These are phyloP conservation scores for Acromyrmex echinatior DNA, from an alignment of 1,140 invertebrate genomes.

Conservation along the genomic window DNA sequence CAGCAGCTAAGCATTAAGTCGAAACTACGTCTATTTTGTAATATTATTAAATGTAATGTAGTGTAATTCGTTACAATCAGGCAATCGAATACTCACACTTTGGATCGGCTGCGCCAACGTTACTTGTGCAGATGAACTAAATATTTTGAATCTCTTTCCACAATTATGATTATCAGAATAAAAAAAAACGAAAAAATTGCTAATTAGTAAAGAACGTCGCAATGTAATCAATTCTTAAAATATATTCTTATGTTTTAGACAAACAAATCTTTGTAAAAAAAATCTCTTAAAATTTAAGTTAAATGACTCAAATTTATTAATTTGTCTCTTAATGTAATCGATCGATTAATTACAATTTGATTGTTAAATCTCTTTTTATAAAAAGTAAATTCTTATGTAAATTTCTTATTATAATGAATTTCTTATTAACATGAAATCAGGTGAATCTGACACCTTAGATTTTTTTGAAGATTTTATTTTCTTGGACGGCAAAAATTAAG, in stretches of 20 bases:
- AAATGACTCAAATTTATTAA: neutral
- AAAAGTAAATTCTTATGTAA: neutral
- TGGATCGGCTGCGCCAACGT: neutral
- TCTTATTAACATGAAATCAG: neutral
- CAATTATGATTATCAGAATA: neutral
- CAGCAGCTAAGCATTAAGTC: neutral
- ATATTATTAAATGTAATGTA: conserved; percentile 45
- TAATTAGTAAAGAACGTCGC: neutral
- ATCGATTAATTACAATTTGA: neutral
- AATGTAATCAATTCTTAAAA: neutral
- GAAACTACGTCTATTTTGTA: conserved; percentile 32
- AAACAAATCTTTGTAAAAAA: neutral
- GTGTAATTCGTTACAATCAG: conserved; percentile 26
- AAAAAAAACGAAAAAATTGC: neutral
- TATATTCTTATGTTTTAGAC: neutral
- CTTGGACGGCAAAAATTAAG: too few relatives aligned
- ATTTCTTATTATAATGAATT: neutral
- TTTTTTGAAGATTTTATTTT: too few relatives aligned
- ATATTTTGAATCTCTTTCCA: conserved; percentile 18
- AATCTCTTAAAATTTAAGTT: neutral
- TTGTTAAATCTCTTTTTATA: neutral
- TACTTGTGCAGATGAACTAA: neutral
- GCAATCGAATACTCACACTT: conserved; percentile 20
- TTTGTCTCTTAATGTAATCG: neutral
- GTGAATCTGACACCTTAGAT: too few relatives aligned